Base-by-base conservation (phyloP, 2,113 vertebrate genomes). In the Pagrus major region DNA sequence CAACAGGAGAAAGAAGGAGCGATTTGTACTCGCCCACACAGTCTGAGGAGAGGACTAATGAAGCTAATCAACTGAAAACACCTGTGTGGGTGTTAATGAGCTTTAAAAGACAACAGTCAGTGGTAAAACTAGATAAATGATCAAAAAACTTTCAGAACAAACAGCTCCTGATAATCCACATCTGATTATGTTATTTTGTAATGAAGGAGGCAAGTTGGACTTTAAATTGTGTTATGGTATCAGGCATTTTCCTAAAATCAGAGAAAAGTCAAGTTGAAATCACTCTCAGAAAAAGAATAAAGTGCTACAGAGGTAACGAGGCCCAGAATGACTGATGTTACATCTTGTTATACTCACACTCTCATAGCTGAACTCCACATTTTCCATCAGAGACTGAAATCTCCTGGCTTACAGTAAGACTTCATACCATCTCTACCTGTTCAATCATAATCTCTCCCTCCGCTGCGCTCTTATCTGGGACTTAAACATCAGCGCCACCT, bases 311-410 rank as follows among this genome's bases (percentile, higher is more conserved):
- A 21, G 15, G 4, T 59, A 42, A 44, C 21, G 44, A 64, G 35
- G 16, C 25, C 61, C 18, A 18, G 16, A 23, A 29, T 15, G 25
- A 44, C 52, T 58, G 27, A 44, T 56, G 18, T 56, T 42, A 31
- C 10, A 70, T n/a, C 21, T 44, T 46, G 12, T 46, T n/a, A 47
- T 35, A 46, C 21, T 35, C 41, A 14, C 68, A 46, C 37, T 44
- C 9, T 42, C 33, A 25, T 29, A 12, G 54, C 51, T 39, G 2
- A 68, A 31, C 54, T 52, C 14, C 14, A 35, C 27, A 33, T 78
- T 60, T 78, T 69, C 42, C 35, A 33, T 70, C 65, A 61, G n/a
- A 63, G 8, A 41, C 54, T 59, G 16, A 51, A n/a, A 8, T 58
- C 52, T 46, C 49, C 8, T 11, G 41, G 33, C 35, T 60, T 14